Base-by-base conservation (phyloP, 1,140 invertebrate genomes). In the Halesus radiatus region DNA sequence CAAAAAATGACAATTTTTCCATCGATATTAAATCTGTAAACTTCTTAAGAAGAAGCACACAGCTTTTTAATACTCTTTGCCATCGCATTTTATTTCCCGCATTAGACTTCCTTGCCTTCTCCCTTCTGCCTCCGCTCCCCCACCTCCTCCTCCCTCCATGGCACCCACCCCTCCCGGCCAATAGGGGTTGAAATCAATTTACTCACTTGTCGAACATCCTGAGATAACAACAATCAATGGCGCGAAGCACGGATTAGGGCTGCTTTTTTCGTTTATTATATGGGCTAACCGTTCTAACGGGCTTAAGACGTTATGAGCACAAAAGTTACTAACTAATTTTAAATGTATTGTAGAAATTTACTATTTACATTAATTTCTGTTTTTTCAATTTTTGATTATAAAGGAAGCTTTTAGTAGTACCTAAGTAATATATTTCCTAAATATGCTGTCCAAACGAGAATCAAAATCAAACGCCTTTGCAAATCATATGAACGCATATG, bases 181-280 rank as follows among this genome's bases (percentile, higher is more conserved):
- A 74, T 74, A 77, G 70, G 81, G 79, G 80, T 60, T 73, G 76
- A 80, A 83, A 83, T 80, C 81, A 83, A 83, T 83, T 83, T 83
- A 79, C 81, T 83, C 81, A 83, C 76, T 83, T 83, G 81, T 83
- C 81, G 81, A 80, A 80, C 79, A 78, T 83, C 79, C 81, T 76
- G 76, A 62, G 81, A 83, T 83, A 83, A 83, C 81, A 80, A 83
- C 81, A 83, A 83, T 80, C 81, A 78, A 82, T 82, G 81, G 50
- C 22, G 70, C 45, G 80, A 74, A 74, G 70, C 7, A 54, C 72
- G 22, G 74, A 80, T 62, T 56, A 74, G 56, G 70, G 45, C 23
- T 74, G 70, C 50, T 52, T 10, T 45, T 10, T 45, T 45, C 37
- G 8, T 45, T 45, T 13, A 45, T 45, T 13, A 13, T 45, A 13